phyloP scores from a whole-genome alignment of 2,888 invertebrate species.

The Luperina testacea region DNA sequence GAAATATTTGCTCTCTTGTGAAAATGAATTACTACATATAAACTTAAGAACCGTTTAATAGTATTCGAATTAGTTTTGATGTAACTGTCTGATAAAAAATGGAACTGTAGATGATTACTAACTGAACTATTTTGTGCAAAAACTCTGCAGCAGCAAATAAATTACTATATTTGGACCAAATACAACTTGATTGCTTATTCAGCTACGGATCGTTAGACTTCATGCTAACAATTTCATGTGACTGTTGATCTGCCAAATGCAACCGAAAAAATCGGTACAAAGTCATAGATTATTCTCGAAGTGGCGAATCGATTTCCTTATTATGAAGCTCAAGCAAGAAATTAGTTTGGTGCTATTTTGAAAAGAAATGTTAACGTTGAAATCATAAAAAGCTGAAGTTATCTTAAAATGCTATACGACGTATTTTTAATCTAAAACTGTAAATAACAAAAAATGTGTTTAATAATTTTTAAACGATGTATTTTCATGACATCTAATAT shows the following conservation, averaged over 20 bases:
- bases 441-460: constrained; percentile 14
- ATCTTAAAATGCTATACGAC: background rate
- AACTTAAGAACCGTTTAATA: constrained; percentile 19
- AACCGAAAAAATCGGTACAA: constrained; percentile 60
- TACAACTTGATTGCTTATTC: constrained; percentile 55
- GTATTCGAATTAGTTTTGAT: constrained; percentile 14
- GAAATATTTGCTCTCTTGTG: background rate
- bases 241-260: constrained; percentile 55
- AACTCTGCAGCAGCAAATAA: constrained; percentile 37
- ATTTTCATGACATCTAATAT: constrained; percentile 74
- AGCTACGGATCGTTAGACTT: constrained; percentile 52
- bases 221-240: constrained; percentile 56
- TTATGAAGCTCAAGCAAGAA: constrained; percentile 72
- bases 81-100: constrained; percentile 11
- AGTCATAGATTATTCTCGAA: constrained; percentile 68
- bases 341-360: constrained; percentile 61
- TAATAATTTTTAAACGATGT: constrained; percentile 40
- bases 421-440: constrained; percentile 8
- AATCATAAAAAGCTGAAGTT: constrained; percentile 12
- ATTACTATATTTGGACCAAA: constrained; percentile 38
- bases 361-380: constrained; percentile 18
- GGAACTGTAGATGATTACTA: constrained; percentile 23
- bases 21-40: constrained; percentile 4
- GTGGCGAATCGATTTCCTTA: constrained; percentile 76
- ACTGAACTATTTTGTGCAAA: constrained; percentile 32